A percentile compares a stretch with the other conserved stretches of the same genome.
Conservation (phyloP, 2,888 invertebrate genomes). For the Ormyrus pomaceus region DNA sequence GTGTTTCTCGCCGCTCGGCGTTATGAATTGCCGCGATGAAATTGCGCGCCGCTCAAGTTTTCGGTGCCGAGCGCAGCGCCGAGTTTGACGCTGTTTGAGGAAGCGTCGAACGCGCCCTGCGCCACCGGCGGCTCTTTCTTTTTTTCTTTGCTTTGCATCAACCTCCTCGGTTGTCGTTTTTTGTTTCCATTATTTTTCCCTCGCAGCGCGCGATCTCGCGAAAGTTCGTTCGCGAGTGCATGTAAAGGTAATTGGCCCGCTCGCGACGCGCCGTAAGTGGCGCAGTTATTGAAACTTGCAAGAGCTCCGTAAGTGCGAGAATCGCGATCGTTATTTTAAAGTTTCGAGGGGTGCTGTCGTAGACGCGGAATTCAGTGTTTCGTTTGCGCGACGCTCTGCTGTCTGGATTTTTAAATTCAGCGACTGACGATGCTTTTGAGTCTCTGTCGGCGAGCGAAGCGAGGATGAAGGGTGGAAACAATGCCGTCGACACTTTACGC, state of each 20-base stretch:
- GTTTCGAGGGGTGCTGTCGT: not conserved
- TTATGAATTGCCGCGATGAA: slow-evolving; percentile 39
- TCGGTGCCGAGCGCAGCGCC: slow-evolving; percentile 14
- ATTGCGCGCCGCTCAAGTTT: slow-evolving; percentile 31
- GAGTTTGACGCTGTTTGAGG: slow-evolving; percentile 36
- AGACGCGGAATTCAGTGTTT: not conserved
- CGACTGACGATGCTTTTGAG: too few relatives aligned
- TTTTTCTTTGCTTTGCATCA: slow-evolving; percentile 1
- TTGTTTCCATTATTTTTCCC: not conserved
- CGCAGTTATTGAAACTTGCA: slow-evolving; percentile 21
- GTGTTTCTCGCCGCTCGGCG: not conserved
- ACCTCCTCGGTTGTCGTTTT: slow-evolving; percentile 6
- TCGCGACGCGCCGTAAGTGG: not conserved
- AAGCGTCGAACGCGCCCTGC: too few relatives aligned
- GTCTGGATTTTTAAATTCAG: too few relatives aligned
- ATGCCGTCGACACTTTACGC: too few relatives aligned
- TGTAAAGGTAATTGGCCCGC: not conserved
- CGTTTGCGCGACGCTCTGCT: too few relatives aligned
- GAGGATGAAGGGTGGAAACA: too few relatives aligned
- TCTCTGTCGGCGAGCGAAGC: too few relatives aligned
- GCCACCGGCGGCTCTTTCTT: not conserved
- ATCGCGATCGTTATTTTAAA: not conserved
- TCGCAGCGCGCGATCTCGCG: slow-evolving; percentile 10
- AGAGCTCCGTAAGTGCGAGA: not conserved
- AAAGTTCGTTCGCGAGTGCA: slow-evolving; percentile 15